A percentile compares a stretch with the other conserved stretches of the same genome.
Evolutionary conservation across 2,113 vertebrate genomes (phyloP).

Genomic region (Melanocharis versteri): DNA sequence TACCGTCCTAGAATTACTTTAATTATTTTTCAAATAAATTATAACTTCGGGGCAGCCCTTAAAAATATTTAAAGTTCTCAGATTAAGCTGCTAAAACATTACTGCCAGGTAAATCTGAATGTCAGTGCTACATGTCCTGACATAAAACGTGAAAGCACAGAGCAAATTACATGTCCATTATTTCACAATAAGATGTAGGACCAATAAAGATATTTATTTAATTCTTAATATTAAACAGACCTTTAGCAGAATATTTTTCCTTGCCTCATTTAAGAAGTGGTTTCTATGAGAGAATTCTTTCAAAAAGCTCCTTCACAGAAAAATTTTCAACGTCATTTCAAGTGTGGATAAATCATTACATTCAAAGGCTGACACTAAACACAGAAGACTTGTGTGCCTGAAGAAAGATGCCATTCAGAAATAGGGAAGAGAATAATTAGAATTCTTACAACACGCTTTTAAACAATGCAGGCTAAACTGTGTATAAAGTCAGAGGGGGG

Average conservation of each 20-base stretch:
- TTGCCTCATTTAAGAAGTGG: neutral
- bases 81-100: neutral
- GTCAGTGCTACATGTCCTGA: neutral
- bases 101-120: neutral
- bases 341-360: conserved; percentile 3
- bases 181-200: neutral
- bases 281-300: neutral
- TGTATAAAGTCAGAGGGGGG: neutral
- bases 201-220: neutral
- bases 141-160: fast-evolving
- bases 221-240: neutral
- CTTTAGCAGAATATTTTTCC: neutral
- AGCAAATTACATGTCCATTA: neutral
- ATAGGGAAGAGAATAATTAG: conserved; percentile 18
- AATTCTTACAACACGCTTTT: conserved; percentile 29
- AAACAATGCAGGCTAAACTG: conserved; percentile 33
- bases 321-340: neutral
- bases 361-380: conserved; percentile 23
- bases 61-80: neutral
- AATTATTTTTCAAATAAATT: neutral
- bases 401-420: conserved; percentile 32
- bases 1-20: neutral
- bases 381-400: conserved; percentile 18
- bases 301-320: neutral
- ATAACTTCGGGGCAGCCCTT: neutral